Base-by-base conservation (phyloP, 1,140 invertebrate genomes). In the Macrotrachela quadricornifera region DNA sequence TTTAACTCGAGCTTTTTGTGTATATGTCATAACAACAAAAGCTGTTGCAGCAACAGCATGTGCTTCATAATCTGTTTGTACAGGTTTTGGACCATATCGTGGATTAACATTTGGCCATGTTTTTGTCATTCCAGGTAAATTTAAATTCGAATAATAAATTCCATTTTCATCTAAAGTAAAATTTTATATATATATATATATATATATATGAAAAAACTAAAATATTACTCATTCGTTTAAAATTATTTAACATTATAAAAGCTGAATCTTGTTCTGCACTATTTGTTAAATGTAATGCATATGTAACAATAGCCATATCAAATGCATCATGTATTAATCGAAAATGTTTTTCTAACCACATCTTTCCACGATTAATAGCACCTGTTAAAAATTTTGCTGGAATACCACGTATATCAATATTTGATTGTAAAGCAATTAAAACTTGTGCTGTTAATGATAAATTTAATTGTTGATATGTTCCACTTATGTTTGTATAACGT, bases 21-120 rank as follows among this genome's bases (percentile, higher is more conserved):
- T 54, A 43, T 88, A 85, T 0, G 85, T 80, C 57, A 92, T 65
- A n/a, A 95, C 69, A 4, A 82, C 87, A 64, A 90, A 94, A 0
- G 86, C 81, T 0, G 87, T 92, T 0, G 85, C 79, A 63, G 88
- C 86, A 36, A 92, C 82, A 64, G 92, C 91, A 59, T 81, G 79
- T 0, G 82, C 79, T 69, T 94, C 87, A 64, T 84, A 88, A 58
- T 78, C 78, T 61, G 85, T 83, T 30, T 30, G 21, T 30, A 30
- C 21, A 4, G 21, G 21, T 30, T 30, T 30, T 8, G 21, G 21
- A 4, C 21, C 21, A 30, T 30, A 30, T 8, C 45, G 75, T 83
- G 83, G 1, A 87, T 76, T 18, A 67, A 62, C 61, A 81, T 78
- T 57, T 79, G 76, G 16, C 80, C 83, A 83, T 84, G 90, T 63